Evolutionary conservation across 2,797 vertebrate genomes (phyloP).

Genomic region (Falco columbarius): DNA sequence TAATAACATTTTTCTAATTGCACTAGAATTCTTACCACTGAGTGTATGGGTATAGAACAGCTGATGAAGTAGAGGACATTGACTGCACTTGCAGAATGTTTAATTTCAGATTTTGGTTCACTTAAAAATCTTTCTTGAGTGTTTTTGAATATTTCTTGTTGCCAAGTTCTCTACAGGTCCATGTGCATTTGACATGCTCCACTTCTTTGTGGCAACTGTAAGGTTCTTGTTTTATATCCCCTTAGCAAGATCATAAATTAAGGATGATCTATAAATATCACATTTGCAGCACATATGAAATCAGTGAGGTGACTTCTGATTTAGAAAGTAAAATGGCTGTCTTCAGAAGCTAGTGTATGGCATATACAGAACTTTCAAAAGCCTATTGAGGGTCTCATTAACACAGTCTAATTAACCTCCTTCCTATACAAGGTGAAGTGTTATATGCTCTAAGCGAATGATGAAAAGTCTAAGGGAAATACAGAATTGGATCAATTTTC

Average conservation of each 20-base stretch:
- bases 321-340: not conserved
- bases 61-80: not conserved
- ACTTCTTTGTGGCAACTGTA: not conserved
- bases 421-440: conserved; percentile 21
- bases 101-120: not conserved
- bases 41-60: not conserved
- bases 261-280: not conserved
- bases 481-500: conserved; percentile 42
- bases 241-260: not conserved
- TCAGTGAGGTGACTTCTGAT: not conserved
- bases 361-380: not conserved
- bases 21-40: not conserved
- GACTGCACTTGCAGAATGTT: not conserved
- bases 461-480: conserved; percentile 57
- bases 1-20: not conserved
- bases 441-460: conserved; percentile 4
- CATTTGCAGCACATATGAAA: not conserved
- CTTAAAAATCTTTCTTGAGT: not conserved
- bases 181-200: not conserved
- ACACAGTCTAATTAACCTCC: conserved; percentile 22
- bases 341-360: not conserved
- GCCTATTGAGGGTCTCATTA: not conserved
- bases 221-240: not conserved
- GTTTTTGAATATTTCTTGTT: not conserved
- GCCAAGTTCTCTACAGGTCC: not conserved